Base-by-base conservation (phyloP, 2,797 vertebrate genomes). In the Brachyrhaphis roseni region DNA sequence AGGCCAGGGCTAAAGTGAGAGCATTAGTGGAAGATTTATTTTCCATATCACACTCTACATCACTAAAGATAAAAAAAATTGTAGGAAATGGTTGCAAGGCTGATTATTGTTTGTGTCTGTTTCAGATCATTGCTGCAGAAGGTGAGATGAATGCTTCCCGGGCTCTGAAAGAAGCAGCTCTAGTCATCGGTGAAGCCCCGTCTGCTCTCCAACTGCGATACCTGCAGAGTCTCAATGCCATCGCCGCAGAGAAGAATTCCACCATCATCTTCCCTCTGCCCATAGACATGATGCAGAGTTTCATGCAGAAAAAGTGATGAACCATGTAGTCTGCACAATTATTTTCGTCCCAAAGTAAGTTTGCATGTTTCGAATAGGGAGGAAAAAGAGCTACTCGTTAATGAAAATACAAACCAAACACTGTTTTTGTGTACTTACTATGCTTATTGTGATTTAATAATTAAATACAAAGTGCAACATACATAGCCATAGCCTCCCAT, bases 201-300 rank as follows among this genome's bases (percentile, higher is more conserved):
- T 93, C 93, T 5, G 96, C 86, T 64, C 93, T 96, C 12, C 96
- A 96, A 89, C 93, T 96, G 74, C 88, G 96, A 64, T 96, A 96
- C 89, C 93, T 96, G 79, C 96, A 96, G 91, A 96, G 95, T 18
- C 95, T 96, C 71, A 93, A 53, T 90, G 78, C 82, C 89, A 95
- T 96, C 7, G 94, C 96, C 18, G 87, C 88, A 0, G 95, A 96
- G 91, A 95, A 90, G 87, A 96, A 96, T 94, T 96, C 96, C 78
- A 96, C 96, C 87, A 95, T 96, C 75, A 49, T 96, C 85, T 96
- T 96, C 80, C 96, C 96, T 20, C 68, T 96, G 82, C 96, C 96
- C 47, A 94, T 96, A 46, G 96, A 96, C 62, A 13, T 96, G 7
- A 20, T 96, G 28, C 91, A 94, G 70, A 7, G 55, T 20, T 96